These are phyloP conservation scores for Elephantulus edwardii DNA, from an alignment of 2,113 vertebrate species.

Conservation along the genomic window DNA sequence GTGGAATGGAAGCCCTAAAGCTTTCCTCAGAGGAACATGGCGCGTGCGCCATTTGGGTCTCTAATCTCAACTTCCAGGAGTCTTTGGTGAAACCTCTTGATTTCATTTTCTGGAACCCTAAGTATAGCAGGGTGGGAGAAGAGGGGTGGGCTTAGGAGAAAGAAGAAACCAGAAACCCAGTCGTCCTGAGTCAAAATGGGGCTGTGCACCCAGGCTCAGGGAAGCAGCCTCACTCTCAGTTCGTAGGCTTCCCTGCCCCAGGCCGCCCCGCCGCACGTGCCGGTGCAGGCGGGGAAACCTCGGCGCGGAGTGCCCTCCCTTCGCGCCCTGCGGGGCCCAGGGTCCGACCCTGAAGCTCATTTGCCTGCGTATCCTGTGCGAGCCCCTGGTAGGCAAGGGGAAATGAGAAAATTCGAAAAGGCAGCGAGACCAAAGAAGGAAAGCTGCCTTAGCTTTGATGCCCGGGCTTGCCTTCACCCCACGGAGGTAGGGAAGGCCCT, in stretches of 20 bases:
- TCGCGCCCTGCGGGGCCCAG: not conserved
- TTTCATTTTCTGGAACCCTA: too few species aligned
- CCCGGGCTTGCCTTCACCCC: not conserved
- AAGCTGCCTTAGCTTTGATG: accelerated
- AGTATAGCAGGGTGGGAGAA: too few species aligned
- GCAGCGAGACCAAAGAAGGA: too few species aligned
- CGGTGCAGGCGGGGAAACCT: not conserved
- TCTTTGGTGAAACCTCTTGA: too few species aligned
- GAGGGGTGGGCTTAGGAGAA: too few species aligned
- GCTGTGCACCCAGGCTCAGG: not conserved
- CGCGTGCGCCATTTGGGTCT: accelerated
- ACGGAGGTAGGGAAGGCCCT: not conserved
- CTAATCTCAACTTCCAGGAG: accelerated
- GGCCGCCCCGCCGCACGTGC: too few species aligned
- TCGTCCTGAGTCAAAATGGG: not conserved
- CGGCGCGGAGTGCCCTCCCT: not conserved
- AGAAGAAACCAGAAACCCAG: too few species aligned
- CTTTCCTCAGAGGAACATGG: not conserved
- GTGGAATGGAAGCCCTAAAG: not conserved
- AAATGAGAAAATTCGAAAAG: not conserved
- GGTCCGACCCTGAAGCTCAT: not conserved
- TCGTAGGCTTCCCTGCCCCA: not conserved
- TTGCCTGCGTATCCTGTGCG: not conserved
- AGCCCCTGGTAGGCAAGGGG: not conserved
- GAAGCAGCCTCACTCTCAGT: not conserved